Conservation (phyloP, 1,140 invertebrate genomes). For the Drosophila kikkawai region DNA sequence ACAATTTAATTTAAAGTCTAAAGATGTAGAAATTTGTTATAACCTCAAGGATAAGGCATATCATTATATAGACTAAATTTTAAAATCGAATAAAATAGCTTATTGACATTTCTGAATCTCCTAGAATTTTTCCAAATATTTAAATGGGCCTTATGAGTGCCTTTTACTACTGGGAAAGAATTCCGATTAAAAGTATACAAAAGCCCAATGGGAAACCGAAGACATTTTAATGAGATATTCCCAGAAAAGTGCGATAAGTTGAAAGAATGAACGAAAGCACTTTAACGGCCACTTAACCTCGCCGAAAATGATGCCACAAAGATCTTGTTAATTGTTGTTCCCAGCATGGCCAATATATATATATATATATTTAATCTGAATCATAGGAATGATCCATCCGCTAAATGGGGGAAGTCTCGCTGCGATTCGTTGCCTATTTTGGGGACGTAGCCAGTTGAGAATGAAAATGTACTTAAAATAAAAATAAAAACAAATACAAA, state of each 20-base stretch:
- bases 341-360: conserved; percentile 21
- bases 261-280: conserved; percentile 35
- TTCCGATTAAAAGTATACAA: conserved; percentile 24
- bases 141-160: background rate
- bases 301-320: conserved; percentile 45
- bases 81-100: background rate
- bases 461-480: conserved; percentile 30
- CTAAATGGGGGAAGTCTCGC: conserved; percentile 44
- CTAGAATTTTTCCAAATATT: background rate
- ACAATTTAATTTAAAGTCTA: background rate
- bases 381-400: conserved; percentile 53
- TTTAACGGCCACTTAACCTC: conserved; percentile 62
- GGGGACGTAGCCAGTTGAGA: conserved; percentile 19
- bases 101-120: background rate
- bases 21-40: background rate
- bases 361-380: conserved; percentile 48
- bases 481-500: conserved; percentile 34
- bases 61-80: no score
- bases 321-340: conserved; percentile 66
- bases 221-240: conserved; percentile 54
- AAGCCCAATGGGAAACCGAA: conserved; percentile 22
- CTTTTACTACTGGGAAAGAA: conserved; percentile 1
- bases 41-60: background rate
- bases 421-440: conserved; percentile 48
- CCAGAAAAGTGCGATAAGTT: conserved; percentile 28